Evolutionary conservation across 1,140 invertebrate species (phyloP).

Genomic region (Drosophila varians): DNA sequence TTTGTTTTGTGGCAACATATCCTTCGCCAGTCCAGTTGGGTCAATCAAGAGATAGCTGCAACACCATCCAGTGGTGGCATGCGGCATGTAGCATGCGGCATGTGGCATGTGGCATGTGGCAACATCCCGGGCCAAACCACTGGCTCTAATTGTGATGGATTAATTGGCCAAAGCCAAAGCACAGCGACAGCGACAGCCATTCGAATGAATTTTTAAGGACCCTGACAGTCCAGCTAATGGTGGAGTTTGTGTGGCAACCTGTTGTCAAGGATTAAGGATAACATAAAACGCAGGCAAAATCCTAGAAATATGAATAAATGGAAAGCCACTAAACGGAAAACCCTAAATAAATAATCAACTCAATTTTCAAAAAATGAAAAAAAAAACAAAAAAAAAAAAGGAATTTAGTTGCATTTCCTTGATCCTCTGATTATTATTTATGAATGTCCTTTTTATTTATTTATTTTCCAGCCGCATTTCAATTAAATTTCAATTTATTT

Average conservation of each 20-base stretch:
- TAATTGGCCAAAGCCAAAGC: constrained; percentile 24
- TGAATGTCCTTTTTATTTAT: constrained; percentile 22
- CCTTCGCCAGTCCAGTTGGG: no score
- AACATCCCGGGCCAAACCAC: background rate
- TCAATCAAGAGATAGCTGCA: background rate
- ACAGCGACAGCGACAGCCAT: constrained; percentile 5
- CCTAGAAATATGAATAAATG: no score
- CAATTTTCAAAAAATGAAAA: no score
- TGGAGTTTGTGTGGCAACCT: constrained; percentile 1
- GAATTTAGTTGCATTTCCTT: constrained; percentile 13
- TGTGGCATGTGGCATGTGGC: no score
- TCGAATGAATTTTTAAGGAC: constrained; percentile 28
- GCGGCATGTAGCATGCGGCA: no score
- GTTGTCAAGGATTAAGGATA: background rate
- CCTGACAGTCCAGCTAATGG: background rate
- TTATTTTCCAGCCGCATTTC: constrained; percentile 38
- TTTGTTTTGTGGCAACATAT: no score
- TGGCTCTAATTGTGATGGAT: constrained; percentile 40
- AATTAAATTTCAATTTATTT: constrained; percentile 61
- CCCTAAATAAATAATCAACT: background rate
- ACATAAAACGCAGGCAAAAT: no score
- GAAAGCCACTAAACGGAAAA: background rate
- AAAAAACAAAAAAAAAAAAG: background rate
- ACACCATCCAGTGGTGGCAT: no score
- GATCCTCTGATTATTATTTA: constrained; percentile 32